Base-by-base conservation (phyloP, 2,797 vertebrate species). In the Centropyge bicolor region DNA sequence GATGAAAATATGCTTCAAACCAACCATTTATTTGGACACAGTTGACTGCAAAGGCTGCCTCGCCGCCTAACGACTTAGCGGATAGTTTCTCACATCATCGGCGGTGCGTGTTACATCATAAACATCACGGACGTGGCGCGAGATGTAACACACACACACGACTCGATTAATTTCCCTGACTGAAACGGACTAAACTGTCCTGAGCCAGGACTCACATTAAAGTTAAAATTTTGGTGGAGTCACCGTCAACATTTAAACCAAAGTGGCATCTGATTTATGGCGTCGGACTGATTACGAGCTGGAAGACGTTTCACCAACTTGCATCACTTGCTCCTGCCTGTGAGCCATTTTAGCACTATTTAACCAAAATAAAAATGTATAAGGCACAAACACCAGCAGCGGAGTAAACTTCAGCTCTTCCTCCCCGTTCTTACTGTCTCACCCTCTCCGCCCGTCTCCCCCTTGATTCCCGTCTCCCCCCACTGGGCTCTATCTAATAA, bases 401-500 rank as follows among this genome's bases (percentile, higher is more conserved):
- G 55, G 16, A 7, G 38, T 66, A 43, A 80, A 86, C 69, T 56
- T 79, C 1, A 38, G 54, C 46, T 69, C 75, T 63, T 48, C 43
- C 43, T 67, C 35, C 45, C 2, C 60, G 14, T 24, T 56, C 71
- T 72, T 2, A 31, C 65, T 38, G 57, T 65, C 74, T 83, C 56
- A 51, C 74, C 57, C 72, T 54, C 46, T 36, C 27, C 24, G n/a
- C 75, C 55, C 64, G 59, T 67, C 76, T 74, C 59, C 57, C 57
- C 40, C 63, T 45, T 54, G 45, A 6, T 57, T 71, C 52, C 38
- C 19, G 49, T 60, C 78, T 38, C 57, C 66, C 38, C 76, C 77
- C 79, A 57, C 57, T 19, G 63, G 81, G 52, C 83, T 84, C 86
- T 87, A 89, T 92, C 91, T 90, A 91, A 89, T 86, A 86, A 85